Conservation (phyloP, 2,113 vertebrate species). For the Clinocottus analis region DNA sequence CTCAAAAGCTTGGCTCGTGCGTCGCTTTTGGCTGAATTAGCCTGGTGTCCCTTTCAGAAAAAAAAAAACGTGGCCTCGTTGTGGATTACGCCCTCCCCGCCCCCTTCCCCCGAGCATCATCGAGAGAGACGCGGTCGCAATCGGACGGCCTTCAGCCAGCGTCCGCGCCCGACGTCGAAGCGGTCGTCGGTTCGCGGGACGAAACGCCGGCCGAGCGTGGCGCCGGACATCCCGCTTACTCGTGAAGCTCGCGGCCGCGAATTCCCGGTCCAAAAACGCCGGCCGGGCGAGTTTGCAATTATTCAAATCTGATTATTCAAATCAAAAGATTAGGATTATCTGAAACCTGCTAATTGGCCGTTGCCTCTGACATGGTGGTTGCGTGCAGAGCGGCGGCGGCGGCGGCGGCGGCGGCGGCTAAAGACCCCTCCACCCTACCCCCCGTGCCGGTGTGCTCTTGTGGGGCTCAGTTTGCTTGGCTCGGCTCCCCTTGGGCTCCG, state of each 20-base stretch:
- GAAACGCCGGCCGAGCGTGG: too few relatives aligned
- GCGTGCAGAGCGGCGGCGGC: conserved; percentile 46
- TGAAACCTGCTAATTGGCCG: conserved; percentile 81
- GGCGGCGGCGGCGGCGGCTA: conserved; percentile 43
- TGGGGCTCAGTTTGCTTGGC: conserved; percentile 73
- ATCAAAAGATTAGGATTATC: conserved; percentile 81
- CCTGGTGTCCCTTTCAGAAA: conserved; percentile 16
- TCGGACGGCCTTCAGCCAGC: too few relatives aligned
- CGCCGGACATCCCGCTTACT: conserved; percentile 41
- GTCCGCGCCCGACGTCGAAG: too few relatives aligned
- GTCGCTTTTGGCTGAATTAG: conserved; percentile 62
- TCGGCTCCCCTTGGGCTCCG: conserved; percentile 61
- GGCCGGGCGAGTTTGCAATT: conserved; percentile 66
- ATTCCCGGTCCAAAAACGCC: conserved; percentile 38
- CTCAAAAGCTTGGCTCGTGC: conserved; percentile 60
- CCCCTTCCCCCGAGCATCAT: conserved; percentile 22
- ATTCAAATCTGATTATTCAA: conserved; percentile 80
- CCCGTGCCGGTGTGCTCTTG: conserved; percentile 64
- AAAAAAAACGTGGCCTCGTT: conserved; percentile 29
- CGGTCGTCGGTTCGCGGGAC: too few relatives aligned
- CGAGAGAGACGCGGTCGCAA: conserved; percentile 19
- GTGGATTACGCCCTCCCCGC: conserved; percentile 27
- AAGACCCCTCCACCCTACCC: conserved; percentile 53
- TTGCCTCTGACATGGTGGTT: conserved; percentile 52
- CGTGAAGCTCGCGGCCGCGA: conserved; percentile 26